These are phyloP conservation scores for Euglossa dilemma DNA, from an alignment of 1,140 invertebrate genomes.

Conservation along the genomic window DNA sequence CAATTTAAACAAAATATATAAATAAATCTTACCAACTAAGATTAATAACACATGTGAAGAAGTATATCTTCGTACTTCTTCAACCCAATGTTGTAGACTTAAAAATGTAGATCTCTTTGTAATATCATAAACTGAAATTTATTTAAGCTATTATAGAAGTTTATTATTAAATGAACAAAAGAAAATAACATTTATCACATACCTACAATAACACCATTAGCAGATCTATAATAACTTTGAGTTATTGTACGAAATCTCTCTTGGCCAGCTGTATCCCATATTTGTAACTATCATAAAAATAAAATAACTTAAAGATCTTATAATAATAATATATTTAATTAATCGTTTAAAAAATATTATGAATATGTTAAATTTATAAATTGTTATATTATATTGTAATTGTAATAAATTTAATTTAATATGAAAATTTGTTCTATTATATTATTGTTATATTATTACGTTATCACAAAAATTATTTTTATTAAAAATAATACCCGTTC, in stretches of 20 bases:
- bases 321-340: not conserved
- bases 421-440: not conserved
- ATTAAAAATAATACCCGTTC: not conserved
- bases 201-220: constrained; percentile 94
- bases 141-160: constrained; percentile 4
- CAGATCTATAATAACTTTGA: constrained; percentile 96
- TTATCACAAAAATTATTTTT: too few relatives aligned
- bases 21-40: constrained; percentile 88
- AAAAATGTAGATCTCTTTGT: constrained; percentile 95
- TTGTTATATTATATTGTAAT: not conserved
- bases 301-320: not conserved
- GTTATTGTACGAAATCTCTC: constrained; percentile 96
- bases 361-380: too few relatives aligned
- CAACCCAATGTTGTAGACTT: constrained; percentile 95
- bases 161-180: not conserved
- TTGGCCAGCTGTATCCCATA: constrained; percentile 97
- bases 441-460: too few relatives aligned
- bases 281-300: constrained; percentile 88
- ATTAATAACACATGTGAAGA: constrained; percentile 94
- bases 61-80: constrained; percentile 96
- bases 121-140: constrained; percentile 93
- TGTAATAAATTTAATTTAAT: not conserved
- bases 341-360: not conserved
- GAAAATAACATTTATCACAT: constrained; percentile 66
- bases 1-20: constrained; percentile 9